Evolutionary conservation across 2,888 invertebrate genomes (phyloP), one percentile per base, ranked within the genome.

Genomic region (Dione juno): DNA sequence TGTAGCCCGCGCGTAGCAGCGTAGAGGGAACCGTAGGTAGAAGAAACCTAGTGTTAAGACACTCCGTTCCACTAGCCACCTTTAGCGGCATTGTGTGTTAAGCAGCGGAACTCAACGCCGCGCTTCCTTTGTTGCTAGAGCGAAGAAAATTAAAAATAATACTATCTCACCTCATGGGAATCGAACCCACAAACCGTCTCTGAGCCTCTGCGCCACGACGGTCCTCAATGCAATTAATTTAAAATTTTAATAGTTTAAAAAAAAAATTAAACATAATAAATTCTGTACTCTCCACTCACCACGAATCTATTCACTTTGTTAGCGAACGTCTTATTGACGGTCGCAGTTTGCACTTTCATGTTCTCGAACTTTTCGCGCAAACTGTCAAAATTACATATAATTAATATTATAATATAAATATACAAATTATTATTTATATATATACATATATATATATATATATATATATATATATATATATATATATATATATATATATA

Each of bases 281-380:
- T 8, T 10, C 10, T 10, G 50, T 16, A 16, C 37, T 16, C 6
- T 11, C 6, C 41, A 95, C 97, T 96, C 89, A 98, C 98, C 95
- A 98, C 97, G 94, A 98, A 98, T 94, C 98, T 94, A 87, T 98
- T 97, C 79, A 98, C 97, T 95, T 96, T 96, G 37, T 94, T 88
- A 74, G 89, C 93, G 71, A 82, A 80, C 13, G 84, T 83, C 76
- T 92, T 94, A 74, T 90, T 85, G 63, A 94, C 92, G 1, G 83
- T 87, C 1, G 83, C 81, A 64, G 90, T 90, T 14, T 87, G 85
- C 67, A 94, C 94, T 73, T 96, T 96, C 94, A 98, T 95, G 72
- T 97, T 97, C 88, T 98, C 98, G 88, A 98, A 99, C 82, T 96
- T 95, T 72, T 97, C 97, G 70, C 97, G 95, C 79, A 98, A 94